Conservation (phyloP, 2,888 invertebrate genomes). For the Iselma pallidipennis region DNA sequence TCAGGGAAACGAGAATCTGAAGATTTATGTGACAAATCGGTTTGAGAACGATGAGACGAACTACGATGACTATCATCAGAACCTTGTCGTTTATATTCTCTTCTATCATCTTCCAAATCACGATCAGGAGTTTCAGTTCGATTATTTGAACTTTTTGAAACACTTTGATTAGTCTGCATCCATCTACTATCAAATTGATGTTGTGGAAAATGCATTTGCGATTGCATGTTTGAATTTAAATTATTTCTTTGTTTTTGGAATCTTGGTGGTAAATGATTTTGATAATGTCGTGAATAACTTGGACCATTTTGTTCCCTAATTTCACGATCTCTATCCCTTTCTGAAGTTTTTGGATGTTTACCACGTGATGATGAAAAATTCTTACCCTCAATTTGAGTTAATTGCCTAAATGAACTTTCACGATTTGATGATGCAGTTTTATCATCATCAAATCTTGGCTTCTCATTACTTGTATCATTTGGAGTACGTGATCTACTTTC, state of each 20-base stretch:
- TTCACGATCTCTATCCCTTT: slow-evolving; percentile 47
- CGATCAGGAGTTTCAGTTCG: slow-evolving; percentile 39
- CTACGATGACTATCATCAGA: slow-evolving; percentile 48
- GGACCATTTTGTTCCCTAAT: slow-evolving; percentile 58
- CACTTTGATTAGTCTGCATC: slow-evolving; percentile 24
- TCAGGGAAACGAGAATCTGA: slow-evolving; percentile 52
- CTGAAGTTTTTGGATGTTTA: slow-evolving; percentile 44
- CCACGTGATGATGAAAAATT: slow-evolving; percentile 33
- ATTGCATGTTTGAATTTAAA: slow-evolving; percentile 45
- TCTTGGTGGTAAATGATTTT: slow-evolving; percentile 82
- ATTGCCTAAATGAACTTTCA: slow-evolving; percentile 45
- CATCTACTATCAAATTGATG: slow-evolving; percentile 37
- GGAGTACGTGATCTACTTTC: slow-evolving; percentile 39
- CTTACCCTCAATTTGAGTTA: slow-evolving; percentile 55
- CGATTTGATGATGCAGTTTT: slow-evolving; percentile 31
- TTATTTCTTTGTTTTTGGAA: slow-evolving; percentile 75
- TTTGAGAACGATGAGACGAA: slow-evolving; percentile 39
- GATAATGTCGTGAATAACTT: slow-evolving; percentile 74
- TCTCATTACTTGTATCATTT: slow-evolving; percentile 37
- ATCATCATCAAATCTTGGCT: slow-evolving; percentile 18
- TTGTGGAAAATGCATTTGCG: slow-evolving; percentile 36
- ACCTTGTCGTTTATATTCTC: slow-evolving; percentile 47
- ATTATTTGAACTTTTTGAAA: slow-evolving; percentile 27
- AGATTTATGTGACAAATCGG: slow-evolving; percentile 39
- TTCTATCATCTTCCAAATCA: slow-evolving; percentile 42